These are phyloP conservation scores for Melanerpes aurifrons DNA, from an alignment of 2,113 vertebrate species.

Conservation along the genomic window DNA sequence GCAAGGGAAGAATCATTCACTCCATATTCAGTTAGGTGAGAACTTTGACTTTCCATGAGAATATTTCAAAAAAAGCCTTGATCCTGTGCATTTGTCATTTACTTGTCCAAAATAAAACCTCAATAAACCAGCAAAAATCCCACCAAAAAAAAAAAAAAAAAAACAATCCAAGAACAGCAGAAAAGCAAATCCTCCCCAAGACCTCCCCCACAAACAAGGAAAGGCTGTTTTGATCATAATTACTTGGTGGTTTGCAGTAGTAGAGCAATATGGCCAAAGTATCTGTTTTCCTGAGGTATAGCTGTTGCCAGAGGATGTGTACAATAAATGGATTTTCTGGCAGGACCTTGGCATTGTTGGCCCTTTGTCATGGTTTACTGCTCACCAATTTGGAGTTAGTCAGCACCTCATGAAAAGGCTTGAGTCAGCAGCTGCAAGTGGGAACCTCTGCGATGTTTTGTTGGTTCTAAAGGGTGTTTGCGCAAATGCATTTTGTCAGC, in stretches of 20 bases:
- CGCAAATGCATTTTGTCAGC: neutral
- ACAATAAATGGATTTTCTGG: neutral
- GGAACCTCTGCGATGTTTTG: neutral
- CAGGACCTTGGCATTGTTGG: neutral
- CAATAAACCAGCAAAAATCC: no score
- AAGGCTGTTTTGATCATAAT: neutral
- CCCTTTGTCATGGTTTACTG: neutral
- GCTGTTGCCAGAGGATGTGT: neutral
- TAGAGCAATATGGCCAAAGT: neutral
- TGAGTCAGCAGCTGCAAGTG: neutral
- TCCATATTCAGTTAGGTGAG: neutral
- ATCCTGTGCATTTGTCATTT: neutral
- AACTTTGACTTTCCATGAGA: neutral
- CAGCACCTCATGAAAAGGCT: neutral
- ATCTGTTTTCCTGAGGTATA: neutral
- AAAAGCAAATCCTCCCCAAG: no score
- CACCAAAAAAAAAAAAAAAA: no score
- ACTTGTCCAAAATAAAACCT: neutral
- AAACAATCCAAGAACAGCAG: no score
- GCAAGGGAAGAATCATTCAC: neutral
- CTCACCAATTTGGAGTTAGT: neutral
- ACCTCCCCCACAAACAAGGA: neutral
- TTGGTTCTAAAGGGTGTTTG: neutral
- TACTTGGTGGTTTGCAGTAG: neutral
- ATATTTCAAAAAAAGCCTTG: neutral